Conservation (phyloP, 2,797 vertebrate species). For the Erpetoichthys calabaricus region DNA sequence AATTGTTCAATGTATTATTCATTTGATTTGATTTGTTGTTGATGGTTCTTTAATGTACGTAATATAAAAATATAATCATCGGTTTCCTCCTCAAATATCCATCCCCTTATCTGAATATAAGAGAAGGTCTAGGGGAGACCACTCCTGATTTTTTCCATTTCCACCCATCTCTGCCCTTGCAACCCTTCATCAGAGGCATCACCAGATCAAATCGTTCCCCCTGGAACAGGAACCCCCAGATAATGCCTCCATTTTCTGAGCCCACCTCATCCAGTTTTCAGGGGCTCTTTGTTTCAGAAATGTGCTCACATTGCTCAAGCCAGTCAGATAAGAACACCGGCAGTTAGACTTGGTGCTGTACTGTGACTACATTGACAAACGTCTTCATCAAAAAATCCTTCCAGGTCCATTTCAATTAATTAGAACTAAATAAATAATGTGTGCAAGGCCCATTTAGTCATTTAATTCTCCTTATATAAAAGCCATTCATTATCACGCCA, state of each 20-base stretch:
- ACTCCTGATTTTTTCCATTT: too few relatives aligned
- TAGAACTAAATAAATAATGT: constrained; percentile 60
- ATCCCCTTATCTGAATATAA: too few relatives aligned
- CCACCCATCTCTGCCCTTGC: too few relatives aligned
- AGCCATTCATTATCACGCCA: constrained; percentile 52
- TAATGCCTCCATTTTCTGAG: background rate
- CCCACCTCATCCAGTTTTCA: background rate
- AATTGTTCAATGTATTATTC: too few relatives aligned
- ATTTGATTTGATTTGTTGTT: too few relatives aligned
- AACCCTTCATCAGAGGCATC: too few relatives aligned
- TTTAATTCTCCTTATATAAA: constrained; percentile 53
- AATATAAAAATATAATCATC: too few relatives aligned
- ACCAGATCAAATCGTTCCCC: too few relatives aligned
- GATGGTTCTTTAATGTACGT: too few relatives aligned
- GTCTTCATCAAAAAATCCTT: constrained; percentile 33
- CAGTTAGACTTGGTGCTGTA: background rate
- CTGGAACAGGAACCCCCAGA: background rate
- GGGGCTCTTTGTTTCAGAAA: background rate
- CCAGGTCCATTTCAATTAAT: constrained; percentile 54
- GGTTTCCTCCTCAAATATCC: too few relatives aligned
- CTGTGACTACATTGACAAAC: background rate
- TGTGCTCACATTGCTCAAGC: background rate
- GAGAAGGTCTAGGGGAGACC: too few relatives aligned
- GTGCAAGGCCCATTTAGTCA: constrained; percentile 37
- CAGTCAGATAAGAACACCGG: background rate